A percentile compares a stretch with the other conserved stretches of the same genome.
phyloP scores from a whole-genome alignment of 2,888 invertebrate species.

The Linyphia triangularis region DNA sequence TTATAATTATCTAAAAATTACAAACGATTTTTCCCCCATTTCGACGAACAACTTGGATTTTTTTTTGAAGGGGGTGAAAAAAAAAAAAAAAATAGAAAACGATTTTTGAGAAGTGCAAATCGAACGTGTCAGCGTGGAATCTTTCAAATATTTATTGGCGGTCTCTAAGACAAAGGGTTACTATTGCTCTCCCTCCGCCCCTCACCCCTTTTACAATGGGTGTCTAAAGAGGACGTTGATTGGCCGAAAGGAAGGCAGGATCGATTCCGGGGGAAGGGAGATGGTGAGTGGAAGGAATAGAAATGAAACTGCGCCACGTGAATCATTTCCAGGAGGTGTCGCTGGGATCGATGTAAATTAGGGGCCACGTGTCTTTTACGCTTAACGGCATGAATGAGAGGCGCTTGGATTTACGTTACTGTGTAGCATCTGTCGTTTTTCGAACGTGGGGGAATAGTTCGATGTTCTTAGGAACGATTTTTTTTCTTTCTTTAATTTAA shows the following conservation, averaged over 20 bases:
- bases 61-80: not conserved
- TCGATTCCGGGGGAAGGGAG: conserved; percentile 2
- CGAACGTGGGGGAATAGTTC: not conserved
- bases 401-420: conserved; percentile 44
- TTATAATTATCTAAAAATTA: too few species aligned
- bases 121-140: conserved; percentile 7
- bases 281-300: conserved; percentile 22
- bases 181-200: conserved; percentile 15
- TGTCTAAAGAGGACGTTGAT: conserved; percentile 26
- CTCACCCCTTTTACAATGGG: conserved; percentile 17
- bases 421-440: not conserved
- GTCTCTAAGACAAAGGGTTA: conserved; percentile 55
- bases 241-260: conserved; percentile 20
- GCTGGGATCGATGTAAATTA: conserved; percentile 67
- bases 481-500: too few species aligned
- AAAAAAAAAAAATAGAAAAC: not conserved
- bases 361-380: conserved; percentile 63
- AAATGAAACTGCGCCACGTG: conserved; percentile 49
- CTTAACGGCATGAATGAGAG: conserved; percentile 55
- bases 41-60: not conserved
- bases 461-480: too few species aligned
- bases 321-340: conserved; percentile 67
- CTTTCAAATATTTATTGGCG: conserved; percentile 57
- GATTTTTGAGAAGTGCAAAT: not conserved
- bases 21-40: too few species aligned